Evolutionary conservation across 2,113 vertebrate genomes (phyloP), one percentile per base, ranked within the genome.

Genomic region (Gobiocypris rarus): DNA sequence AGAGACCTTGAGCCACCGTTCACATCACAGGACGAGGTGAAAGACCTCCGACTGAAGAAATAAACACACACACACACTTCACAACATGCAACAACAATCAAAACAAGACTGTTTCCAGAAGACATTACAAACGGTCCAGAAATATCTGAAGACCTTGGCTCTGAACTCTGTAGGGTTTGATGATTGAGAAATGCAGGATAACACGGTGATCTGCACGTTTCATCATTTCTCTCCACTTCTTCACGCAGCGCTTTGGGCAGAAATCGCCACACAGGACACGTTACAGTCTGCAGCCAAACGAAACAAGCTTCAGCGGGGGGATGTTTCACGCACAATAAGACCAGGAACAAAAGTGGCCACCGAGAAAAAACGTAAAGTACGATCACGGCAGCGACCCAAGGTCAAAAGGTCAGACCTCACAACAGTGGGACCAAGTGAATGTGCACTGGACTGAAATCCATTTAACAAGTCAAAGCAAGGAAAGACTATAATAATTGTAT

Each of bases 1-100:
- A 83, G 56, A 50, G 77, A 83, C 81, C 65, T 82, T 88, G 82
- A 65, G 87, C 87, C 91, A 85, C 81, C 9, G 50, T 34, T 65
- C 9, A 15, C 45, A 19, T 69, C 84, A 81, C 43, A 61, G 26
- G 14, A 5, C 13, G 8, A 48, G 59, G 89, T 89, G 70, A 91
- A 87, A 54, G 75, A 83, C 86, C 65, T 58, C 69, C 28, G 50
- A 69, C 13, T 54, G 17, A 43, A 56, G 26, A 78, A 67, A 13
- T 28, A 41, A 24, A 41, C 50, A 52, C 45, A 48, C 45, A 15
- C 50, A 52, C 50, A 17, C 48, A 26, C 34, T 7, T 5, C 2
- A 7, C 38, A 45, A 19, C 69, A 24, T 3, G 28, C 28, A 1
- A 61, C 43, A 54, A 54, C 52, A 3, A 54, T 19, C 6, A 54